Percentiles rank a stretch among this genome's conserved stretches.
Evolutionary conservation across 2,797 vertebrate species (phyloP).

Genomic region (Sebastes miniatus): DNA sequence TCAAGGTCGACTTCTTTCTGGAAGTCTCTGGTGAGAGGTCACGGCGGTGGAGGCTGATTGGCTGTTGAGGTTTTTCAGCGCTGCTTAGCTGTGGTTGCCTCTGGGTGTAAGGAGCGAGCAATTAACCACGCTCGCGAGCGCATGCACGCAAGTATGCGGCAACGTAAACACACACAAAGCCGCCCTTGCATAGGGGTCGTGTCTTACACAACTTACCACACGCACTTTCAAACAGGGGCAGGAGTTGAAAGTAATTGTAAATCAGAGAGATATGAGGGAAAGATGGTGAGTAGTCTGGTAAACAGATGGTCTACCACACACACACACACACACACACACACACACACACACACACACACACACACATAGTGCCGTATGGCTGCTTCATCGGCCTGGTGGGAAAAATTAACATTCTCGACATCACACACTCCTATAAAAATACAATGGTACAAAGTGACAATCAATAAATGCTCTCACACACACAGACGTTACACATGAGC

Average conservation of each 20-base stretch:
- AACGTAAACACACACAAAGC: conserved; percentile 26
- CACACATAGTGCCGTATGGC: conserved; percentile 56
- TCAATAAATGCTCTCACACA: conserved; percentile 47
- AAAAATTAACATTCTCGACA: conserved; percentile 70
- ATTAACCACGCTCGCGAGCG: conserved; percentile 52
- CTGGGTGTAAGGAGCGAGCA: conserved; percentile 62
- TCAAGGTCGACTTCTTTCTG: conserved; percentile 69
- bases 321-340: conserved; percentile 14
- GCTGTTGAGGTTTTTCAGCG: conserved; percentile 50
- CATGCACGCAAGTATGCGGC: not conserved
- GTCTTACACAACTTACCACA: conserved; percentile 68
- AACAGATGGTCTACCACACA: conserved; percentile 77
- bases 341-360: conserved; percentile 30
- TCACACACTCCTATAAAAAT: conserved; percentile 66
- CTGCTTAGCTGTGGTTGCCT: conserved; percentile 58
- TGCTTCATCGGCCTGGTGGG: conserved; percentile 65
- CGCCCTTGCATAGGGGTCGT: conserved; percentile 45
- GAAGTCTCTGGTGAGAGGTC: conserved; percentile 69
- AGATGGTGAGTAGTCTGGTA: conserved; percentile 73
- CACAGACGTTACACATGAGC: conserved; percentile 13
- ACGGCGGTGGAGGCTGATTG: conserved; percentile 62
- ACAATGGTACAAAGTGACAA: conserved; percentile 65
- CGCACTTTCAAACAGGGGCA: conserved; percentile 68
- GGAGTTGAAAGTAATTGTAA: conserved; percentile 79
- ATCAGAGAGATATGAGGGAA: conserved; percentile 78